phyloP scores from a whole-genome alignment of 2,113 vertebrate species.

The Psilopsiagon aymara region DNA sequence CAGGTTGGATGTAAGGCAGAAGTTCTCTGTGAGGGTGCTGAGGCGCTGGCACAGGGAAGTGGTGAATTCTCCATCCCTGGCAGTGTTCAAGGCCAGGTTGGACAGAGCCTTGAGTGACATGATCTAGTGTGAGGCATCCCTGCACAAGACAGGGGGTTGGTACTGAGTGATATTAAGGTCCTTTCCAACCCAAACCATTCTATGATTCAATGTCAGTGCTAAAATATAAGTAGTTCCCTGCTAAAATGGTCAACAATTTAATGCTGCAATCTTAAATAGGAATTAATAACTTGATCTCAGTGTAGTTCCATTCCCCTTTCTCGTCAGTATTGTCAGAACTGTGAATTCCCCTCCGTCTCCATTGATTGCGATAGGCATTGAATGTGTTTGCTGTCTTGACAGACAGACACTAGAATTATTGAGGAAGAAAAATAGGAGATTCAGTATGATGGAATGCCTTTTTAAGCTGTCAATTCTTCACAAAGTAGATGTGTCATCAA shows the following conservation, averaged over 20 bases:
- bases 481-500: not conserved
- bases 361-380: not conserved
- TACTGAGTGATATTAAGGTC: not conserved
- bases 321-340: not conserved
- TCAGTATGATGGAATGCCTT: not conserved
- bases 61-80: not conserved
- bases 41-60: not conserved
- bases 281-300: not conserved
- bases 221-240: not conserved
- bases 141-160: not conserved
- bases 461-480: not conserved
- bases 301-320: not conserved
- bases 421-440: not conserved
- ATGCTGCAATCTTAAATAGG: not conserved
- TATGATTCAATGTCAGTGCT: not conserved
- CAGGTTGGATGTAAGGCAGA: not conserved
- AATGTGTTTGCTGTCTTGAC: not conserved
- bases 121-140: not conserved
- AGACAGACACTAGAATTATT: not conserved
- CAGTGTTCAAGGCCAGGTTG: not conserved
- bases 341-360: not conserved
- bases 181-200: not conserved
- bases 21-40: not conserved
- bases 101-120: not conserved
- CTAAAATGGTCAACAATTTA: not conserved